Percentiles rank a stretch among this genome's conserved stretches.
Evolutionary conservation across 92 coral and sea anemone genomes (phyloP).

Genomic region (Hydrozoanthus gracilis): DNA sequence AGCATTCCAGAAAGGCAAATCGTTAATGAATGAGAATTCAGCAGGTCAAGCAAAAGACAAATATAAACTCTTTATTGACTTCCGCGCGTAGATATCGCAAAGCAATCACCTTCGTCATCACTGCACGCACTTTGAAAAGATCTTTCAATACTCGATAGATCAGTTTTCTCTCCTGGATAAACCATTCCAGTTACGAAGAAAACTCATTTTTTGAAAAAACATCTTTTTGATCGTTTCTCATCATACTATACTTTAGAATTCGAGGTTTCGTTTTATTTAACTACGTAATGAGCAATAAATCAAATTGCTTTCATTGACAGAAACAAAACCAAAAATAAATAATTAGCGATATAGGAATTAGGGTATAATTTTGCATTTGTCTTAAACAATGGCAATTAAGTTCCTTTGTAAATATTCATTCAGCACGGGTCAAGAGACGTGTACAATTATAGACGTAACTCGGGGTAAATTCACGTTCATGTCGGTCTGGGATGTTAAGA

Average conservation of each 20-base stretch:
- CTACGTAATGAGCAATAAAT: constrained; percentile 36
- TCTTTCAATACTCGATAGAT: not conserved
- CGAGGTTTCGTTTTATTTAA: constrained; percentile 10
- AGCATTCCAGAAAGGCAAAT: constrained; percentile 10
- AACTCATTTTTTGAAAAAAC: not conserved
- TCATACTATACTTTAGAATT: not conserved
- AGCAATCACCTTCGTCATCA: not conserved
- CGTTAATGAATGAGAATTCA: not conserved
- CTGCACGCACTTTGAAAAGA: not conserved
- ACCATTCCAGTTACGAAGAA: not conserved
- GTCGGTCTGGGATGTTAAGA: not conserved
- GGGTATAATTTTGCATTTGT: constrained; percentile 25
- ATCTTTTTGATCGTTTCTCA: not conserved
- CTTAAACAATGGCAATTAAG: constrained; percentile 28
- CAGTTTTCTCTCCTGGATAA: not conserved
- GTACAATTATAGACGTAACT: constrained; percentile 32
- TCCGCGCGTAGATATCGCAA: not conserved
- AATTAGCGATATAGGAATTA: constrained; percentile 35
- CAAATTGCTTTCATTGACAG: constrained; percentile 35
- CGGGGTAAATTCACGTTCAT: not conserved
- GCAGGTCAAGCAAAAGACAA: not conserved
- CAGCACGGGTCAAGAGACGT: constrained; percentile 20
- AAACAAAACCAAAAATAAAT: constrained; percentile 26
- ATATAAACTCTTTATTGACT: not conserved
- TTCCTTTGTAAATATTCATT: constrained; percentile 4